Evolutionary conservation across 2,888 invertebrate species (phyloP).

Genomic region (Epirrhoe alternata): DNA sequence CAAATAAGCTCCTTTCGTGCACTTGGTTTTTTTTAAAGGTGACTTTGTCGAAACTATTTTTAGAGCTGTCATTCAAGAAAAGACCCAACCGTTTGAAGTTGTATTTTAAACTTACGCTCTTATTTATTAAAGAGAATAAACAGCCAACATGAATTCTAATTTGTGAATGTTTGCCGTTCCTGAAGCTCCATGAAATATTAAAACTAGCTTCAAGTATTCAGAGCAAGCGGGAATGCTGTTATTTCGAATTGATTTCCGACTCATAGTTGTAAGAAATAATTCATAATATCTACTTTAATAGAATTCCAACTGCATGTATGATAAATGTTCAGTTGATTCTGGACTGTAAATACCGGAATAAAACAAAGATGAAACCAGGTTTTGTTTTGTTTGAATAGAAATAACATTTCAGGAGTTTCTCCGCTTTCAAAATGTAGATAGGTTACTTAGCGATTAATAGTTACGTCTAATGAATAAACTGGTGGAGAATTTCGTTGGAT

Average conservation of each 20-base stretch:
- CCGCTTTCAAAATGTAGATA: too few relatives aligned
- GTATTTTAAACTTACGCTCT: too few relatives aligned
- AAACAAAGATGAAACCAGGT: not conserved
- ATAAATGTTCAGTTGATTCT: not conserved
- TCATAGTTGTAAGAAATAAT: not conserved
- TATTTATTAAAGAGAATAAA: not conserved
- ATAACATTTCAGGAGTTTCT: too few relatives aligned
- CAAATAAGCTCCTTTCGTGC: too few relatives aligned
- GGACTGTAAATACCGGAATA: not conserved
- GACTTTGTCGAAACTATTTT: too few relatives aligned
- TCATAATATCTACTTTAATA: not conserved
- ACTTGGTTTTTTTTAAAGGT: too few relatives aligned
- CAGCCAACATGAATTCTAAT: not conserved
- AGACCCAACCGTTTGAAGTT: too few relatives aligned
- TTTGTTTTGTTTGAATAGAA: not conserved
- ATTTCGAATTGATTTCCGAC: not conserved
- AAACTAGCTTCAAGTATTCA: not conserved
- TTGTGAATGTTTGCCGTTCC: not conserved
- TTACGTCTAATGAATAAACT: too few relatives aligned
- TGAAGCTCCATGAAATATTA: not conserved
- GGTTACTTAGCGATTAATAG: too few relatives aligned
- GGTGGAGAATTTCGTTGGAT: too few relatives aligned
- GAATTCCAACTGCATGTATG: not conserved
- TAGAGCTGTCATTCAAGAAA: too few relatives aligned
- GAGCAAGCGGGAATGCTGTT: not conserved